These are phyloP conservation scores for Tenodera sinensis DNA, from an alignment of 2,888 invertebrate genomes.

Conservation along the genomic window DNA sequence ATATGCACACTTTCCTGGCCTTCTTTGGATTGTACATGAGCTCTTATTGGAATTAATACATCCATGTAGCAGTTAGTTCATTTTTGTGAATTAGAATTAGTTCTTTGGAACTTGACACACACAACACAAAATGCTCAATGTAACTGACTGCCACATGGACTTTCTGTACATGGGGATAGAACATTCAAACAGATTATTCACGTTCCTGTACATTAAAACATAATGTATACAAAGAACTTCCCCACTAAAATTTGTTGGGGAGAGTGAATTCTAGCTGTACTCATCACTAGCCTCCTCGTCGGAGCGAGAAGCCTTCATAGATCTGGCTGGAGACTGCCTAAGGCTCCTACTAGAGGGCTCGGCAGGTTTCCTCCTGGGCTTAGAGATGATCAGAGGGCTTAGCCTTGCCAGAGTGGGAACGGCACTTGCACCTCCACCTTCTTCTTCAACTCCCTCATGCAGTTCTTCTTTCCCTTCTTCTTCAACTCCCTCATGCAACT, in stretches of 20 bases:
- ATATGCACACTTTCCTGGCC: conserved; percentile 11
- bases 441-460: neutral
- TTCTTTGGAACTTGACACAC: neutral
- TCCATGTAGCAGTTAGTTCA: neutral
- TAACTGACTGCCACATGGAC: neutral
- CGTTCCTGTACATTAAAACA: neutral
- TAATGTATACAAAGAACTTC: neutral
- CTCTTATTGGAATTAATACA: neutral
- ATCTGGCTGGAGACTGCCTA: neutral
- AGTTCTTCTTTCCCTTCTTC: neutral
- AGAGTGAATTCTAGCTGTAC: conserved; percentile 17
- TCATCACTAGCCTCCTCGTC: conserved; percentile 10
- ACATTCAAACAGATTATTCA: neutral
- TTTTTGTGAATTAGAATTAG: neutral
- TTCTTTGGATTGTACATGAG: conserved; percentile 15
- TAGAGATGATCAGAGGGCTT: neutral
- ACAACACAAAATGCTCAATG: neutral
- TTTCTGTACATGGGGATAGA: neutral
- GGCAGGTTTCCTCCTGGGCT: neutral
- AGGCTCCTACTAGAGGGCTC: neutral
- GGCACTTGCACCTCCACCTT: neutral
- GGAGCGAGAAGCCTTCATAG: neutral
- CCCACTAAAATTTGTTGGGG: neutral
- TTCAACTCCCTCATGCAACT: neutral
- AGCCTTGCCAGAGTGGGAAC: conserved; percentile 14